Evolutionary conservation across 2,797 vertebrate genomes (phyloP), one percentile per base, ranked within the genome.

Genomic region (Oreortyx pictus): DNA sequence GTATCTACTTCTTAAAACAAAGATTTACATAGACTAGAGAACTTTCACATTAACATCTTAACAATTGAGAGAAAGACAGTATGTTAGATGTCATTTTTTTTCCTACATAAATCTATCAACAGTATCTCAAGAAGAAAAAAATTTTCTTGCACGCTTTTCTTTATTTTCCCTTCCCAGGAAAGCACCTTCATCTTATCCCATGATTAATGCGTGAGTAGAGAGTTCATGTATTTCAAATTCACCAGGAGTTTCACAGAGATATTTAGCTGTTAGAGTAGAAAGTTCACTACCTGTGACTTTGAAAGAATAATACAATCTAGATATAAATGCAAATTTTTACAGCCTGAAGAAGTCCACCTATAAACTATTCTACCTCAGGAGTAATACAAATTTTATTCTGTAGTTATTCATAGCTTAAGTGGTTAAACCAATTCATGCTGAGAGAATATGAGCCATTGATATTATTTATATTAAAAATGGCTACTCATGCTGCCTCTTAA

Each of bases 391-490:
- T 74, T 60, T 17, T 7, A 9, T 43, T 86, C 67, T 74, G 39
- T 70, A 71, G 19, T 96, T 97, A 95, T 94, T 96, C 74, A 95
- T 94, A 88, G 52, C 90, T 94, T 81, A 95, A 97, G 76, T 70
- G 22, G 97, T 97, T 94, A 95, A 94, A 96, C 17, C 0, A 8
- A 97, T 83, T 76, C 94, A 89, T 81, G 75, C 93, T 94, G 94
- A 47, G 92, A 95, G 33, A 97, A 95, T 71, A 94, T 73, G 84
- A 96, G 76, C 31, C 50, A 86, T 46, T 97, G 68, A 83, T 97
- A 95, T 93, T 96, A 96, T 97, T 97, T 97, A 94, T 96, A 91
- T 94, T 89, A 77, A 87, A 79, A 93, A 86, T 87, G 62, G 41
- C 60, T 93, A 78, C 54, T 95, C 85, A 76, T 86, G 72, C 80